A percentile compares a stretch with the other conserved stretches of the same genome.
Evolutionary conservation across 1,140 invertebrate species (phyloP).

Genomic region (Chironomus tepperi): DNA sequence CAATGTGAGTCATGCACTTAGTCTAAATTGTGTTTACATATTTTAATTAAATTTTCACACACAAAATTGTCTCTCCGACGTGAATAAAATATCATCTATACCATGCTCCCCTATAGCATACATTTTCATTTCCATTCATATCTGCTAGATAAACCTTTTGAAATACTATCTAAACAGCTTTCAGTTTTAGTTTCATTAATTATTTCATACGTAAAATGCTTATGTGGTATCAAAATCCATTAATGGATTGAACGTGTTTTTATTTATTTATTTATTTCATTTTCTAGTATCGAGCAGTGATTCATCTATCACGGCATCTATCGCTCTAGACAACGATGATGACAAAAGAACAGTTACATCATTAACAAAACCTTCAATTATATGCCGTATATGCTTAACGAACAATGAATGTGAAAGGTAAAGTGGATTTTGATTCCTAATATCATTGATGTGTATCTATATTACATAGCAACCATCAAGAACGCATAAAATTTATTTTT

Average conservation of each 20-base stretch:
- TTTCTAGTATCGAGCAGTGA: not conserved
- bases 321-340: not conserved
- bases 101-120: not conserved
- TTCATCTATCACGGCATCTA: no score
- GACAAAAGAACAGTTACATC: not conserved
- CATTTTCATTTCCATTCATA: not conserved
- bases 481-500: no score
- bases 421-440: not conserved
- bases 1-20: slow-evolving; percentile 12
- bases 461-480: not conserved
- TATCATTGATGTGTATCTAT: not conserved
- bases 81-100: slow-evolving; percentile 5
- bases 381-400: not conserved
- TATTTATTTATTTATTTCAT: not conserved
- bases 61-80: not conserved
- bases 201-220: not conserved
- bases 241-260: slow-evolving; percentile 8
- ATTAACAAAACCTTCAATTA: not conserved
- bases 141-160: not conserved
- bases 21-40: slow-evolving; percentile 5
- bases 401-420: not conserved
- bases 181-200: not conserved
- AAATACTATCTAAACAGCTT: not conserved
- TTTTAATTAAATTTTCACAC: slow-evolving; percentile 10
- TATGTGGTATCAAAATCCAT: not conserved